phyloP scores from a whole-genome alignment of 23 tunicate genomes.

The Styela clava region DNA sequence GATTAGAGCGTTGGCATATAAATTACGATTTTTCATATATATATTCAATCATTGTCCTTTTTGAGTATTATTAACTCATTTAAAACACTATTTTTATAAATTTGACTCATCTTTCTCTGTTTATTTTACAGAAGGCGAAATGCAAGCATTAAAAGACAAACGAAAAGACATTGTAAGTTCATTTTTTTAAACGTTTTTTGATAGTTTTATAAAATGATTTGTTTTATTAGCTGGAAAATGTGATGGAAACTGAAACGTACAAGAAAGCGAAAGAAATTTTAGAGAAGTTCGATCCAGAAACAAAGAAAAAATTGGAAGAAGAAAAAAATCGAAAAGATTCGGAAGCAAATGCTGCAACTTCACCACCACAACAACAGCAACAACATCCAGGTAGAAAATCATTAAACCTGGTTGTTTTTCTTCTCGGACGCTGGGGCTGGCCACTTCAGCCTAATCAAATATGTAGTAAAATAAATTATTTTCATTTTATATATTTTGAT shows the following conservation, averaged over 20 bases:
- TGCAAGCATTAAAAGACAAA: conserved; percentile 59
- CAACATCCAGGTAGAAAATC: not conserved
- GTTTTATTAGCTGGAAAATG: conserved; percentile 77
- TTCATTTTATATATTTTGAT: not conserved
- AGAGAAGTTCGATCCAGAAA: conserved; percentile 93
- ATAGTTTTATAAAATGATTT: not conserved
- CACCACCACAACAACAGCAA: conserved; percentile 23
- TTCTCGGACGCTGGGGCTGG: no score
- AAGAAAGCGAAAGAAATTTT: conserved; percentile 96
- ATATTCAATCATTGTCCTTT: no score
- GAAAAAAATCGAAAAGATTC: conserved; percentile 42
- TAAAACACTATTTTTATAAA: no score
- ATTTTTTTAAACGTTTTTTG: not conserved
- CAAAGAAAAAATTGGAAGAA: conserved; percentile 85
- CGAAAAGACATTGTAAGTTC: conserved; percentile 83
- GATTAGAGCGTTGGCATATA: no score
- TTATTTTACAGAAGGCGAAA: conserved; percentile 44
- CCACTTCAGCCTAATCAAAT: not conserved
- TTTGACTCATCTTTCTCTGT: not conserved
- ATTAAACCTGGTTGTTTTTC: no score
- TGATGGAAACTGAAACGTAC: conserved; percentile 99
- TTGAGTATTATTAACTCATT: no score
- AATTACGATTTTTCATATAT: no score
- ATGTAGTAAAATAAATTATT: not conserved
- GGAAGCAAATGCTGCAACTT: conserved; percentile 23